Conservation (phyloP, 2,113 vertebrate genomes). For the Neoarius graeffei region DNA sequence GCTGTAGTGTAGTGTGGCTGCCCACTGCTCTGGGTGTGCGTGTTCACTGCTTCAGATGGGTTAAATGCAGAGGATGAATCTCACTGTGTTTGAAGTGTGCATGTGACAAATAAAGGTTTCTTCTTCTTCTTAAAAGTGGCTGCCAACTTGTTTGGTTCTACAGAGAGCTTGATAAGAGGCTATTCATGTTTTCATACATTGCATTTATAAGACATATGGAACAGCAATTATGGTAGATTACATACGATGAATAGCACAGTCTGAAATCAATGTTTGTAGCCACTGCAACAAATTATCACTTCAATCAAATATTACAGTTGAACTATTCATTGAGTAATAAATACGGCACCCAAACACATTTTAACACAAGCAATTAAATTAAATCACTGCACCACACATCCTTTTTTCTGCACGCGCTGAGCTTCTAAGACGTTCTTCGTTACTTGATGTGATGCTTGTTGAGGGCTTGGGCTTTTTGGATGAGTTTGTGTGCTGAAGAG, state of each 20-base stretch:
- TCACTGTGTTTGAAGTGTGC: no score
- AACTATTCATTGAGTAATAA: neutral
- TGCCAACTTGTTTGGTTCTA: neutral
- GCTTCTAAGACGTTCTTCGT: neutral
- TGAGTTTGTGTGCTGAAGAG: neutral
- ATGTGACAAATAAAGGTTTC: no score
- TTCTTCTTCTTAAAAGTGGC: neutral
- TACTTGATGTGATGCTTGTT: neutral
- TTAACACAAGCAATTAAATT: neutral
- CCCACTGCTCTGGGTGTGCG: no score
- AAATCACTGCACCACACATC: slow-evolving; percentile 8
- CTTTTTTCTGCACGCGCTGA: neutral
- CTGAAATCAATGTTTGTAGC: neutral
- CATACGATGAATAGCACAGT: no score
- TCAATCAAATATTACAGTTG: neutral
- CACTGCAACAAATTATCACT: no score
- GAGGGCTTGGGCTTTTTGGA: neutral
- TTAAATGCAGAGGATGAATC: no score
- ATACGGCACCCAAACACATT: neutral
- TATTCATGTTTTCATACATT: neutral
- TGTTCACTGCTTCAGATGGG: no score
- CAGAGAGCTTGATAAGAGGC: neutral
- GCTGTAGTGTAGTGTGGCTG: no score
- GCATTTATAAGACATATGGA: no score
- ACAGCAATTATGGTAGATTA: neutral